A percentile compares a stretch with the other conserved stretches of the same genome.
phyloP scores from a whole-genome alignment of 1,140 invertebrate species.

The Magallana gigas region DNA sequence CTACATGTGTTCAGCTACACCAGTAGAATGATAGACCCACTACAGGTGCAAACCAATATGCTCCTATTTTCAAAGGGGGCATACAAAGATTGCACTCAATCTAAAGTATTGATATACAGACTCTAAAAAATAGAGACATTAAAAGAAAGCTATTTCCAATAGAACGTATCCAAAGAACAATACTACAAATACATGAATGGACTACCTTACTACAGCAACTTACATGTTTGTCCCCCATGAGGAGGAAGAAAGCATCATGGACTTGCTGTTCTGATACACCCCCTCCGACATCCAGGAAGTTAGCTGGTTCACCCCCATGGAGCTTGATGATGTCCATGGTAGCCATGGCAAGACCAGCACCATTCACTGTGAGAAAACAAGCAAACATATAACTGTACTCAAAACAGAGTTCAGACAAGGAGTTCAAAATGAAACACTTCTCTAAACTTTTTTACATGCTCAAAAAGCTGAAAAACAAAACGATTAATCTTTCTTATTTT shows the following conservation, averaged over 20 bases:
- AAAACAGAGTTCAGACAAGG: too few species aligned
- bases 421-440: too few species aligned
- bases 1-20: too few species aligned
- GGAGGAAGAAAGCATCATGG: conserved; percentile 85
- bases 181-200: neutral
- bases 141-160: neutral
- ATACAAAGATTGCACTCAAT: too few species aligned
- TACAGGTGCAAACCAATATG: too few species aligned
- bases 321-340: conserved; percentile 83
- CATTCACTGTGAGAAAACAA: conserved; percentile 79
- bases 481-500: too few species aligned
- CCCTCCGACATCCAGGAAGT: conserved; percentile 82
- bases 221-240: conserved; percentile 76
- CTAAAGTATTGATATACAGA: too few species aligned
- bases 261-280: conserved; percentile 87
- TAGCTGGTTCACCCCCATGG: conserved; percentile 81
- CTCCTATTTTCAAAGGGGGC: too few species aligned
- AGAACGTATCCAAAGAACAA: neutral
- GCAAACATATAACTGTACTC: neutral
- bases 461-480: too few species aligned
- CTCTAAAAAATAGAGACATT: too few species aligned
- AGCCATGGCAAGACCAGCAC: conserved; percentile 83
- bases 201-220: conserved; percentile 4
- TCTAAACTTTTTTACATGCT: too few species aligned
- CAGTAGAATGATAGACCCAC: too few species aligned